phyloP scores from a whole-genome alignment of 2,113 vertebrate genomes.

The Hucho hucho region DNA sequence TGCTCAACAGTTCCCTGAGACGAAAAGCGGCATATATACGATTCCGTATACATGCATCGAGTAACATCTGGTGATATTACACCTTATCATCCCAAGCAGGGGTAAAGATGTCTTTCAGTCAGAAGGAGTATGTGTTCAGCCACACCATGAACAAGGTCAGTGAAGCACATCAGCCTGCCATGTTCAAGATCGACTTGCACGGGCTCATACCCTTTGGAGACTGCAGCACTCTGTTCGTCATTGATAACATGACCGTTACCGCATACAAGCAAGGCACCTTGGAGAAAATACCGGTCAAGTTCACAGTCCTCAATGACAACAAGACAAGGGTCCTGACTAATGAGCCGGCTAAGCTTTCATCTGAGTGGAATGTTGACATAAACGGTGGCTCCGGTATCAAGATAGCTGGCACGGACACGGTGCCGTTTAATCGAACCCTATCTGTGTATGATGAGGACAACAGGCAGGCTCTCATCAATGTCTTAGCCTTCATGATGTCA shows the following conservation, averaged over 20 bases:
- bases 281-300: no score
- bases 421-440: background rate
- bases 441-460: background rate
- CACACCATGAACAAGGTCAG: background rate
- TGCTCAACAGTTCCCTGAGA: background rate
- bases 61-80: background rate
- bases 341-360: background rate
- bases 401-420: background rate
- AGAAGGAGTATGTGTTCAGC: background rate
- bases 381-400: background rate
- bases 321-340: background rate
- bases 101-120: slow-evolving; percentile 7
- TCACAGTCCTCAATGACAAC: background rate
- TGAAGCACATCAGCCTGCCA: background rate
- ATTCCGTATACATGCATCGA: background rate
- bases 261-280: slow-evolving; percentile 6
- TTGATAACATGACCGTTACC: background rate
- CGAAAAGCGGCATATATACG: background rate
- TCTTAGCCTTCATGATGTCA: background rate
- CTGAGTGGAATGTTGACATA: background rate
- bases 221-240: no score
- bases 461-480: no score
- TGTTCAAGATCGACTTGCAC: background rate
- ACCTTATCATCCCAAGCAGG: background rate
- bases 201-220: background rate